Base-by-base conservation (phyloP, 2,113 vertebrate genomes). In the Ginglymostoma cirratum region DNA sequence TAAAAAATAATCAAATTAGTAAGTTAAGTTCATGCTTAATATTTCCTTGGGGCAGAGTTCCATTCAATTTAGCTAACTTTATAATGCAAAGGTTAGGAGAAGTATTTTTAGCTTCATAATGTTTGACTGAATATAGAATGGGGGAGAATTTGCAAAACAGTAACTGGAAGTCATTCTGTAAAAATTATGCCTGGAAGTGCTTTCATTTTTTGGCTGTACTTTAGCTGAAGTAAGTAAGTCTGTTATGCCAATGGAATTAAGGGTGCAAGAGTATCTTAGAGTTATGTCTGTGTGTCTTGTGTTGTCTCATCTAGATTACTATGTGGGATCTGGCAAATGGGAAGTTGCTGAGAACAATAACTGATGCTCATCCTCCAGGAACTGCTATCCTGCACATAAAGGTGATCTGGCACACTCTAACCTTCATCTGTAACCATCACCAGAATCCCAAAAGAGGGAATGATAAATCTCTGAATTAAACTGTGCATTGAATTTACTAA, bases 251-350 rank as follows among this genome's bases (percentile, higher is more conserved):
- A 45, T 23, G 52, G 85, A 87, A 87, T 52, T 52, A 2, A 52
- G 6, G 27, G 52, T 87, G 24, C 2, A 27, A 87, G 24, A 24
- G 21, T 23, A 45, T n/a, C 52, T 61, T 23, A 24, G 92, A 52
- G 17, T 96, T 3, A 65, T 38, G n/a, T 42, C 4, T 34, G 8
- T 89, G 48, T 87, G 34, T 65, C 66, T 95, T 95, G 34, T 65
- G 66, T 72, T 95, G 55, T 19, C 95, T 96, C 67, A 96, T 98
- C 30, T 96, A 99, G 99, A 99, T 99, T 96, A 99, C 99, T 0
- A 99, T 99, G 99, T 99, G 99, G 99, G 99, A 99, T 97, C 97
- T 99, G 96, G 99, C 99, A 96, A 99, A 98, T 96, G 99, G 99
- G 96, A 99, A 99, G 97, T 98, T 99, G 95, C 97, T 99, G 21